These are phyloP conservation scores for Monopis laevigella DNA, from an alignment of 2,888 invertebrate species.

Conservation along the genomic window DNA sequence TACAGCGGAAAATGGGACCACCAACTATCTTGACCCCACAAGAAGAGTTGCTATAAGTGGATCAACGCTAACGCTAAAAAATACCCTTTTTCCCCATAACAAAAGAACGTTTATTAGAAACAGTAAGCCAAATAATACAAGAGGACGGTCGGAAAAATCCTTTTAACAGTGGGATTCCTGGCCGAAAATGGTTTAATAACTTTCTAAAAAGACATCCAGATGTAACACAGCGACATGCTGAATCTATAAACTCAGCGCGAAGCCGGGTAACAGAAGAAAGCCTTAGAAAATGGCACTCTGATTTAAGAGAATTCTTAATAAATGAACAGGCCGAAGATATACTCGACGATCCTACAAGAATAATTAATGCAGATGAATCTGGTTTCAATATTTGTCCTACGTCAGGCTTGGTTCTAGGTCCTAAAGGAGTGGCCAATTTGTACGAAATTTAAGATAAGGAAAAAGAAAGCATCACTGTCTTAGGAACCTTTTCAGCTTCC, in stretches of 20 bases:
- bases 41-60: conserved; percentile 1
- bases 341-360: conserved; percentile 13
- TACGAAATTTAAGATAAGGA: conserved; percentile 12
- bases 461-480: conserved; percentile 14
- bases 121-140: conserved; percentile 13
- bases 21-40: conserved; percentile 2
- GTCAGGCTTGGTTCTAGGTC: conserved; percentile 11
- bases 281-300: conserved; percentile 13
- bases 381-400: conserved; percentile 14
- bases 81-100: not conserved
- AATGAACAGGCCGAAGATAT: conserved; percentile 1
- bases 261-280: conserved; percentile 12
- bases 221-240: conserved; percentile 11
- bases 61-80: not conserved
- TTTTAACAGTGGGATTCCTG: conserved; percentile 11
- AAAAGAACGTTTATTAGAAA: not conserved
- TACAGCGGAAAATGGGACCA: conserved; percentile 13
- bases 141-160: conserved; percentile 11
- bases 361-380: conserved; percentile 14
- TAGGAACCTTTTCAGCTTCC: conserved; percentile 14
- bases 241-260: conserved; percentile 14
- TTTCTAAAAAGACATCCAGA: conserved; percentile 15
- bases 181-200: conserved; percentile 13
- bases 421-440: conserved; percentile 11
- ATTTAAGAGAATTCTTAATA: conserved; percentile 1